Evolutionary conservation across 2,888 invertebrate genomes (phyloP), one percentile per base, ranked within the genome.

Genomic region (Ennomos erosarius): DNA sequence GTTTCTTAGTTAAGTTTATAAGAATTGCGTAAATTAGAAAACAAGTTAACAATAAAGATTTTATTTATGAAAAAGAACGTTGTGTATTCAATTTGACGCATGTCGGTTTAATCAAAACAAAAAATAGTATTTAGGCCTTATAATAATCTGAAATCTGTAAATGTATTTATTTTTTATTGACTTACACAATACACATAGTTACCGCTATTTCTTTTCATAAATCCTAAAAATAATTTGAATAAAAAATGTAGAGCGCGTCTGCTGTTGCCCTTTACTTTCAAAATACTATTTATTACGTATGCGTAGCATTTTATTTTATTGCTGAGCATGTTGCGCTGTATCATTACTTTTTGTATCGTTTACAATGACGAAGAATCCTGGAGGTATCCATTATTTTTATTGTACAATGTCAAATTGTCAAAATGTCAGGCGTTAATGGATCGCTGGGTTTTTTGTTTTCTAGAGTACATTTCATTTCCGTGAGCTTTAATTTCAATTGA

Each of bases 341-440:
- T 13, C 40, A 34, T 13, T 12, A 34, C 43, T 11, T 36, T 35
- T 13, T 16, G 13, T 39, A 26, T n/a, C 40, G 9, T 44, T 13
- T 16, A 60, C 63, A 59, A 68, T 56, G 58, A 64, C 45, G 49
- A 64, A 60, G 59, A 52, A 55, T 64, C 67, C 66, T 63, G 64
- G 61, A 69, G 34, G 38, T 51, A 35, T 45, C 40, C 10, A 47
- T 54, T 55, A 52, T 59, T 50, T 59, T 50, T 48, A 50, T 54
- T 35, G 58, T 53, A 39, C 54, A 61, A 60, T 67, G 65, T 55
- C 66, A 66, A 53, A 55, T 38, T 49, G 51, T 57, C 54, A 59
- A 47, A 48, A 55, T 52, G 62, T 42, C 55, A 58, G 51, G 10
- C 57, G 38, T 55, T 50, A 64, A 53, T 59, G 40, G 42, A 59